phyloP scores from a whole-genome alignment of 2,888 invertebrate genomes.

The Clanis bilineata region DNA sequence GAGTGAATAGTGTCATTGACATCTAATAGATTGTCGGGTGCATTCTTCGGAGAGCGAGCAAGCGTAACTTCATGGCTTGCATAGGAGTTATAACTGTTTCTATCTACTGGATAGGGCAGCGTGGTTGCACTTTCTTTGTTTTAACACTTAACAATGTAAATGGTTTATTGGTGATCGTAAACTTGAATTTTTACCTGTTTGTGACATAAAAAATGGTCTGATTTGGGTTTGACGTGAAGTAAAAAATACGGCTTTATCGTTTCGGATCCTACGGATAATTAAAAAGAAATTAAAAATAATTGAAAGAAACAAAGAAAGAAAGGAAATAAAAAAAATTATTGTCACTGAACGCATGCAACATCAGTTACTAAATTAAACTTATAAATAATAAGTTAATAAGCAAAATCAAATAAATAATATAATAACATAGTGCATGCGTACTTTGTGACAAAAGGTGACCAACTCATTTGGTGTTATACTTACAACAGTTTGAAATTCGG shows the following conservation, averaged over 20 bases:
- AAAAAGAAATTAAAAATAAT: background rate
- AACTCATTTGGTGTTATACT: too few species aligned
- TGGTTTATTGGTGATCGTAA: background rate
- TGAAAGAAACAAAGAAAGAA: too few species aligned
- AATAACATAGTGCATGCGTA: too few species aligned
- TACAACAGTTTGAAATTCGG: too few species aligned
- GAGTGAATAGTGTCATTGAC: slow-evolving; percentile 25
- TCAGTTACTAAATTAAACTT: too few species aligned
- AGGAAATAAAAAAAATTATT: too few species aligned
- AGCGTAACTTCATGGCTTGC: slow-evolving; percentile 16
- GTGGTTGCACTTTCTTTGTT: background rate
- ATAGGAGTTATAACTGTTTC: slow-evolving; percentile 5
- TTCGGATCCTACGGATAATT: background rate
- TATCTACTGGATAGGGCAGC: too few species aligned
- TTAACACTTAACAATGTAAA: background rate
- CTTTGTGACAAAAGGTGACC: too few species aligned
- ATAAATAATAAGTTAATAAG: too few species aligned
- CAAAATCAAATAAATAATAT: too few species aligned
- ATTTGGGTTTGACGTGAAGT: background rate
- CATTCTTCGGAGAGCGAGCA: slow-evolving; percentile 16
- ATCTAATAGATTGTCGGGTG: background rate
- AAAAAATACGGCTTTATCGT: background rate
- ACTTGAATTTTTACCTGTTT: background rate
- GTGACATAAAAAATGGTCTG: background rate
- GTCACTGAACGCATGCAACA: too few species aligned